Evolutionary conservation across 37 sponge, comb jelly and placozoan species (phyloP), one percentile per base, ranked within the genome.

Genomic region (Tethya wilhelma): DNA sequence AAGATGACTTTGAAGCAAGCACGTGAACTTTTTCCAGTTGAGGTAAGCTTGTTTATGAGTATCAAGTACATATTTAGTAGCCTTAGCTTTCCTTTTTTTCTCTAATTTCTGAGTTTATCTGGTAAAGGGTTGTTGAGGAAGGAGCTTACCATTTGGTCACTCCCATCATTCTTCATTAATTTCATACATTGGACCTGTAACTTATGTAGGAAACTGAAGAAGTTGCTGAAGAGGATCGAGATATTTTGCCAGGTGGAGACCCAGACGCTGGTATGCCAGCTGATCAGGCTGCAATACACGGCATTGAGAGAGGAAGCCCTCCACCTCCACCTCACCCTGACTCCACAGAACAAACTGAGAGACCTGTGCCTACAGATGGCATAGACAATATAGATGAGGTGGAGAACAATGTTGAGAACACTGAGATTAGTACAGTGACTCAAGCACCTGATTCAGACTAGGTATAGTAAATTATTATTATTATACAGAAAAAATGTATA

Each of bases 1-100:
- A 75, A 67, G n/a, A n/a, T 85, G 69, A 90, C 88, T 26, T 73
- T 90, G 14, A 83, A 90, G 69, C 90, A 76, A 81, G 94, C 93
- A 33, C 67, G 46, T 28, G 93, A 93, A 40, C 44, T 86, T 0
- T 82, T 90, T 29, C 90, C 93, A 34, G 29, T 77, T 37, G 83
- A 81, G 38, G 92, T 86, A 64, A 79, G 76, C 65, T 66, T n/a
- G 19, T 20, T 44, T 2, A 58, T 60, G 14, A 6, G 28, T 25
- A 12, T 60, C 26, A n/a, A 60, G 37, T 34, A 68, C 22, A 60
- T 7, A 19, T 49, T 49, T 19, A 49, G 14, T 49, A 49, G n/a
- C n/a, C n/a, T n/a, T n/a, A n/a, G n/a, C n/a, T n/a, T n/a, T n/a
- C n/a, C n/a, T n/a, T n/a, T n/a, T n/a, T n/a, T n/a, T n/a, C n/a